phyloP scores from a whole-genome alignment of 2,888 invertebrate species.

The Habrosyne pyritoides region DNA sequence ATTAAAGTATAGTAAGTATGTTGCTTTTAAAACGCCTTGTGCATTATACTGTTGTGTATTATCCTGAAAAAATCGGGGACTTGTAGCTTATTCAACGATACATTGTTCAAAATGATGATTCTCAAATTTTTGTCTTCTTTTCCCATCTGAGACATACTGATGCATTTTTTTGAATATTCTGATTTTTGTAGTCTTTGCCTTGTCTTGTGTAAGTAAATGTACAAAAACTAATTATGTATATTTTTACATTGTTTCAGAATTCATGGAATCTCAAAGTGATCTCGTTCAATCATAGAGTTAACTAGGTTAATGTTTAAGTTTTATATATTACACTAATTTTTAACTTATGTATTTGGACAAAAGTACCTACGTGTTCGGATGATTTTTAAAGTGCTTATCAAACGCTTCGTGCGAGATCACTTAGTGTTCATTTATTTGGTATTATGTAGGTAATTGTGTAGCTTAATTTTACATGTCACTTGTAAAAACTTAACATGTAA shows the following conservation, averaged over 20 bases:
- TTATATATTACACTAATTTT: background rate
- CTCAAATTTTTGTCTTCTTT: slow-evolving; percentile 66
- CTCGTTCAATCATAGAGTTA: background rate
- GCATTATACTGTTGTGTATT: no score
- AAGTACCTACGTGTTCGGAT: background rate
- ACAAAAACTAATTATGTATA: background rate
- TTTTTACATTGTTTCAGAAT: background rate
- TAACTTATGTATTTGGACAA: no score
- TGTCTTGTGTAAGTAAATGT: background rate
- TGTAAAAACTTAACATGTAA: no score
- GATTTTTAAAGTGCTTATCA: no score
- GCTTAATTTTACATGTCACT: no score
- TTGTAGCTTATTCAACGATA: no score
- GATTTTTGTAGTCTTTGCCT: slow-evolving; percentile 22
- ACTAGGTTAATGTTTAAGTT: background rate
- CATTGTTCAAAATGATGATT: slow-evolving; percentile 48
- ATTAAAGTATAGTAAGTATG: slow-evolving; percentile 11
- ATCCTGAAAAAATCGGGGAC: no score
- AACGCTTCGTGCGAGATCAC: no score
- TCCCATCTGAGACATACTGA: slow-evolving; percentile 75
- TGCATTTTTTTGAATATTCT: slow-evolving; percentile 39
- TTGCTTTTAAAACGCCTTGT: background rate
- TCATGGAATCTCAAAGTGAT: background rate
- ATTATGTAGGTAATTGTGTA: no score
- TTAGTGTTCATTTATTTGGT: no score